phyloP scores from a whole-genome alignment of 2,113 vertebrate species.

The Alectura lathami region DNA sequence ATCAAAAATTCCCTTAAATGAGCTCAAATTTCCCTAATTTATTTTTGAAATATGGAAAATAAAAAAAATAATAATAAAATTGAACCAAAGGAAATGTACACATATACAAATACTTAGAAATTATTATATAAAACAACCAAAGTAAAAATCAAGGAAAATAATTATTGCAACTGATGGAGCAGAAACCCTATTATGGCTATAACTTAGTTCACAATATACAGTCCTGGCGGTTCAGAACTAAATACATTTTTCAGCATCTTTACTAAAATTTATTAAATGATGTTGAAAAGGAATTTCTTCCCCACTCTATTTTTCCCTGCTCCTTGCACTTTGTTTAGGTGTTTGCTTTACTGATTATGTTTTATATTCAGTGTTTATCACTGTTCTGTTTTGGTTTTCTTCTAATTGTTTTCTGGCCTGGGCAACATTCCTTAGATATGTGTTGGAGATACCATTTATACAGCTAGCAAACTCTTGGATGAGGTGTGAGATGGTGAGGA shows the following conservation, averaged over 20 bases:
- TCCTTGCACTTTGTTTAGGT: not conserved
- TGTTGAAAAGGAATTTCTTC: conserved; percentile 72
- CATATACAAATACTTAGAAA: conserved; percentile 11
- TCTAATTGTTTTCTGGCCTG: not conserved
- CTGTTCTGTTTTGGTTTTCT: not conserved
- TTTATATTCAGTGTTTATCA: not conserved
- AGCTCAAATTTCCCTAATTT: not conserved
- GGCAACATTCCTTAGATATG: not conserved
- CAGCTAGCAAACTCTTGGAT: not conserved
- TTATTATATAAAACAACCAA: conserved; percentile 70
- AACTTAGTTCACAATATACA: conserved; percentile 59
- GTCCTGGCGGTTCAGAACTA: conserved; percentile 57
- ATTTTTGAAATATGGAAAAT: not conserved
- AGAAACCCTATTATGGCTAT: conserved; percentile 78
- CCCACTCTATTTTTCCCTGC: not conserved
- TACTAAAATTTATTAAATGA: conserved; percentile 77
- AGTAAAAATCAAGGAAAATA: conserved; percentile 79
- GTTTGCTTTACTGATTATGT: not conserved
- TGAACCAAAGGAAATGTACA: not conserved
- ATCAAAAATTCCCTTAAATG: not conserved
- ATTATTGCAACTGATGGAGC: conserved; percentile 78
- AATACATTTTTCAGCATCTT: conserved; percentile 77
- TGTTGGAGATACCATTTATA: not conserved
- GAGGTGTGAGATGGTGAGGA: not conserved
- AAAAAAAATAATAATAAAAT: not conserved